Evolutionary conservation across 1,140 invertebrate genomes (phyloP).

Genomic region (Maniola jurtina): DNA sequence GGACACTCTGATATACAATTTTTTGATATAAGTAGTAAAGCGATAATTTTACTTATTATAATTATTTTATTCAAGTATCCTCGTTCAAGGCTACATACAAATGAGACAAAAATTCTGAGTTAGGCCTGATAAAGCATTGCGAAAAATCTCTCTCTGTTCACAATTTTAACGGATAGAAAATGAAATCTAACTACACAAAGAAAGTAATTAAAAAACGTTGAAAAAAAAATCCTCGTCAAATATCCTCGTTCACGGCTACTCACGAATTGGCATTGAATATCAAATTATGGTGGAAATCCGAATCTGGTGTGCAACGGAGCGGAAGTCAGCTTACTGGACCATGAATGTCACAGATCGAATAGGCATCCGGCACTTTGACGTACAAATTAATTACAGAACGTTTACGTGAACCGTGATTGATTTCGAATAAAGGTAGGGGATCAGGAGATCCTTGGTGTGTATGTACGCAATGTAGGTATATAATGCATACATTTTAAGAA

Average conservation of each 20-base stretch:
- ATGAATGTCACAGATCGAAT: conserved; percentile 56
- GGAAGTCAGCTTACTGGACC: conserved; percentile 35
- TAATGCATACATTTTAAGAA: no score
- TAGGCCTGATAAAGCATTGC: no score
- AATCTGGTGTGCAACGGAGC: conserved; percentile 42
- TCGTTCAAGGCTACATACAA: no score
- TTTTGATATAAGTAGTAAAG: no score
- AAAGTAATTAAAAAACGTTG: conserved; percentile 11
- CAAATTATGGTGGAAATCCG: conserved; percentile 48
- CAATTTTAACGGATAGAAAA: no score
- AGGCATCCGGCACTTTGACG: conserved; percentile 39
- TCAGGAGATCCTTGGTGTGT: neutral
- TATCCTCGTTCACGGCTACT: conserved; percentile 8
- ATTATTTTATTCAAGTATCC: no score
- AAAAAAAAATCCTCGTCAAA: no score
- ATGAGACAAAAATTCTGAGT: no score
- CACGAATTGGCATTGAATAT: conserved; percentile 33
- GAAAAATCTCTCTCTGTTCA: no score
- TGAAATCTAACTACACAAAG: neutral
- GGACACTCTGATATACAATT: no score
- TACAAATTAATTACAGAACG: conserved; percentile 34
- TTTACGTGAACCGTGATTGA: conserved; percentile 1
- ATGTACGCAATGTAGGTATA: no score
- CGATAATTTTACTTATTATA: no score
- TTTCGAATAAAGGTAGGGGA: neutral